Conservation (phyloP, 1,140 invertebrate species). For the Papilio dardanus region DNA sequence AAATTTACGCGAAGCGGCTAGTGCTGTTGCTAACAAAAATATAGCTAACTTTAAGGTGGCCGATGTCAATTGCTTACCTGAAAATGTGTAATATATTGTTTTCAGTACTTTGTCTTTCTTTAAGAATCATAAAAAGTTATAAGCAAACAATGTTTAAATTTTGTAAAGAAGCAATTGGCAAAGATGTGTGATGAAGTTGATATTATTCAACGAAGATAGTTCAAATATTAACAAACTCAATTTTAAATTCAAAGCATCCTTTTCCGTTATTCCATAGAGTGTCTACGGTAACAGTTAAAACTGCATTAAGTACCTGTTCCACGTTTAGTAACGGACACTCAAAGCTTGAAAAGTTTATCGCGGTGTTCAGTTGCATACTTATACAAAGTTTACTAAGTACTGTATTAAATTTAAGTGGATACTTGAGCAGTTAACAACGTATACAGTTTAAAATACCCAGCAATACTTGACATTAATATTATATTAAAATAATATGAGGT, state of each 20-base stretch:
- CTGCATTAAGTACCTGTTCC: background rate
- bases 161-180: too few species aligned
- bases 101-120: background rate
- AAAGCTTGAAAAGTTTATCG: constrained; percentile 12
- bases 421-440: background rate
- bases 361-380: background rate
- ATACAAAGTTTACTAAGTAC: constrained; percentile 12
- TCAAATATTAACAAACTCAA: background rate
- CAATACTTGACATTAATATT: background rate
- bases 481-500: background rate
- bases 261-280: background rate
- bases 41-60: background rate
- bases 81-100: background rate
- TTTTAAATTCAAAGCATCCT: background rate
- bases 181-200: too few species aligned
- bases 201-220: too few species aligned
- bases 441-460: background rate
- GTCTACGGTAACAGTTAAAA: background rate
- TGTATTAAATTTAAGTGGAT: constrained; percentile 15
- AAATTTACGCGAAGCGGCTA: too few species aligned
- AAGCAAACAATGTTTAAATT: too few species aligned
- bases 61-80: background rate
- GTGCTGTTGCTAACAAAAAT: too few species aligned
- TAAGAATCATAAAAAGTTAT: too few species aligned
- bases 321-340: background rate